Evolutionary conservation across 2,888 invertebrate genomes (phyloP), one percentile per base, ranked within the genome.

Genomic region (Drosophila crucigera): DNA sequence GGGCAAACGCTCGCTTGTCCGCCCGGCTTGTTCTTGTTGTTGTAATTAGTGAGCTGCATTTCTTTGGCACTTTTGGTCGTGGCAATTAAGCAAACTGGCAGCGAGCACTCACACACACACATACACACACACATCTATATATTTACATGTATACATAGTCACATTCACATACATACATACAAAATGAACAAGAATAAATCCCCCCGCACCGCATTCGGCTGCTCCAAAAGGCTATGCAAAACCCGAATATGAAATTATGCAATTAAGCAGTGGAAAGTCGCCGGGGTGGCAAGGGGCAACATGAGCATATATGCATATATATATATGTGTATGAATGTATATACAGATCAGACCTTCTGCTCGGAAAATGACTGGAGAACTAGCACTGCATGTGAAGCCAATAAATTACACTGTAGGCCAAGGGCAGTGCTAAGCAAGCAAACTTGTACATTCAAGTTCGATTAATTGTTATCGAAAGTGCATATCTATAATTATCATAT

Each of bases 41-140:
- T 84, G 84, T 85, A 85, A 85, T 85, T 85, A 85, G 84, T 78
- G 82, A 75, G 83, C 89, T 88, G 86, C 89, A 85, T 85, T 85
- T 85, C 84, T 88, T 85, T 85, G 89, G 68, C 84, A 88, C 89
- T 85, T 88, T 84, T 85, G 85, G 83, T 83, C 85, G 77, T 88
- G 88, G 84, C 84, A 84, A 84, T 84, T 84, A 84, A 85, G 83
- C 83, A 69, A 81, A 78, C 88, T 69, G 65, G 53, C 69, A 80
- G 49, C 67, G 64, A 66, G 16, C 43, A 74, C 67, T 64, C 62
- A 66, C 35, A 25, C 16, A 54, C 16, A 22, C 33, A 14, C 14
- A 31, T 14, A 61, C 73, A 25, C 25, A 25, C 25, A 25, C 25
- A 25, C 25, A 25, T 0, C n/a, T 0, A 52, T 5, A 31, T 11